These are phyloP conservation scores for Hemiprocne comata DNA, from an alignment of 2,113 vertebrate genomes.

Conservation along the genomic window DNA sequence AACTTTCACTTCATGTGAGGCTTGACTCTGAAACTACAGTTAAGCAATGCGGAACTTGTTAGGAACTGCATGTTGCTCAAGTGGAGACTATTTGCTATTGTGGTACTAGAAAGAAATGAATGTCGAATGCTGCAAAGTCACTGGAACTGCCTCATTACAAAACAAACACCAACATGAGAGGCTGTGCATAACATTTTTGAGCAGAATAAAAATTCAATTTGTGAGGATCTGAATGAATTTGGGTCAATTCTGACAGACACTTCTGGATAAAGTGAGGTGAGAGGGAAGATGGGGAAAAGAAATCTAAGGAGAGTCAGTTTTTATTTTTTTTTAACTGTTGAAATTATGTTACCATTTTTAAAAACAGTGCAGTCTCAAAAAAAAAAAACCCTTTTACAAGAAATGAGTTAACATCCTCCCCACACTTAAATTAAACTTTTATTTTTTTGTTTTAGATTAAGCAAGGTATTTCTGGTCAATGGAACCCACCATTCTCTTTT, in stretches of 20 bases:
- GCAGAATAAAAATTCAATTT: neutral
- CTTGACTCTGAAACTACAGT: neutral
- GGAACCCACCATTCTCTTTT: neutral
- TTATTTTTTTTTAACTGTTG: neutral
- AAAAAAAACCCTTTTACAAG: neutral
- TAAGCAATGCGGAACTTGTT: neutral
- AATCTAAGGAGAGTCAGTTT: neutral
- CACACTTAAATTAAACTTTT: neutral
- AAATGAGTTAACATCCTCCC: neutral
- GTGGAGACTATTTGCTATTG: neutral
- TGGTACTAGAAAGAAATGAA: neutral
- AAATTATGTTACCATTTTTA: neutral
- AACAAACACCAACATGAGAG: neutral
- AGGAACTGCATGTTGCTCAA: neutral
- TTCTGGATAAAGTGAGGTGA: neutral
- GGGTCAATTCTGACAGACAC: neutral
- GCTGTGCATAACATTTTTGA: neutral
- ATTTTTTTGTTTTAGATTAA: neutral
- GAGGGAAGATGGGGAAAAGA: neutral
- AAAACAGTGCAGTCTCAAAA: neutral
- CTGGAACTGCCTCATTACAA: neutral
- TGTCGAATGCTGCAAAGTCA: neutral
- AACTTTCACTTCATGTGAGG: neutral
- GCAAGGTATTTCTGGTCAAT: neutral
- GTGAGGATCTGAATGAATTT: neutral